Conservation (phyloP, 2,113 vertebrate species). For the Calypte anna region DNA sequence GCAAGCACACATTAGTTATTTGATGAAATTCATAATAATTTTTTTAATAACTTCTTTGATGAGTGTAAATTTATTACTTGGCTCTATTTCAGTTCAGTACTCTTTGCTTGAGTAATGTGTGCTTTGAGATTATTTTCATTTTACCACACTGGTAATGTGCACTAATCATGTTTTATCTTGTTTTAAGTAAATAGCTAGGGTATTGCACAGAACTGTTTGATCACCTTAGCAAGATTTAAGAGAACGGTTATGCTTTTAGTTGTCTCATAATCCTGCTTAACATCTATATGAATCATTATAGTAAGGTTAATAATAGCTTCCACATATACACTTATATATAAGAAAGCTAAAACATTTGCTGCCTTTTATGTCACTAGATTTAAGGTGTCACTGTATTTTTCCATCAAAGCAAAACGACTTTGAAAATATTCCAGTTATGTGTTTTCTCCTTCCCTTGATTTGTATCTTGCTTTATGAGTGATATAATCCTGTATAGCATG, state of each 20-base stretch:
- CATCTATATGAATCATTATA: conserved; percentile 60
- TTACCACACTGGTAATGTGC: conserved; percentile 34
- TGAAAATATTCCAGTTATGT: background rate
- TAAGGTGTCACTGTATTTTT: conserved; percentile 44
- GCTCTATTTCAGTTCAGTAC: conserved; percentile 5
- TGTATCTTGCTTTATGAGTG: background rate
- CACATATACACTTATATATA: background rate
- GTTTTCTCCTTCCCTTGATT: background rate
- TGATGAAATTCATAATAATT: background rate
- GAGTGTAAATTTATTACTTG: conserved; percentile 26
- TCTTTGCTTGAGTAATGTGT: conserved; percentile 38
- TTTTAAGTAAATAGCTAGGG: conserved; percentile 48
- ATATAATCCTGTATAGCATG: background rate
- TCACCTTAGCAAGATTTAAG: conserved; percentile 45
- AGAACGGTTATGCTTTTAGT: conserved; percentile 51
- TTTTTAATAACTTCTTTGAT: conserved; percentile 39
- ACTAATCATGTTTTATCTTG: conserved; percentile 72
- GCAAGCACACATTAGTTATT: background rate
- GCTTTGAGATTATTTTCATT: conserved; percentile 60
- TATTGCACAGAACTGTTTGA: conserved; percentile 56
- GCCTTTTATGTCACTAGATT: background rate
- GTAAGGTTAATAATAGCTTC: conserved; percentile 54
- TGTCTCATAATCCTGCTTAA: conserved; percentile 63
- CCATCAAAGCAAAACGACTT: conserved; percentile 7
- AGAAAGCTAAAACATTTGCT: conserved; percentile 26